Base-by-base conservation (phyloP, 1,140 invertebrate species). In the Doryteuthis pealeii region DNA sequence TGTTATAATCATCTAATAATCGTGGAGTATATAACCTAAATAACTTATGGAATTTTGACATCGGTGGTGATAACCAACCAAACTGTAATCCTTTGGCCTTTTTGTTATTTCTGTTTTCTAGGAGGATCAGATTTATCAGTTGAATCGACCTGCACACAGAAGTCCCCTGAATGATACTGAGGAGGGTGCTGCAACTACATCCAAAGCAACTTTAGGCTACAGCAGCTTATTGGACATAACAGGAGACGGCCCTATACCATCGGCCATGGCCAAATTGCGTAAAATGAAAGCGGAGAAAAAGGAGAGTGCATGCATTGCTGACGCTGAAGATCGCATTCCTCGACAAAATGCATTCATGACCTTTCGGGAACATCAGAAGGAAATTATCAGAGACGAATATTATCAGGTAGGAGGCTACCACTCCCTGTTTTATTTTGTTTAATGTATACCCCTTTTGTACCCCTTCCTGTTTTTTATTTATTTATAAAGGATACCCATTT, bases 301-400 rank as follows among this genome's bases (percentile, higher is more conserved):
- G 45, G 81, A 80, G 72, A 79, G 76, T 62, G 35, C 35, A 3
- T 5, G 35, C 35, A 6, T 62, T 22, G 54, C 12, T 12, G 54
- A 62, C 54, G 6, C 22, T 28, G 26, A 28, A 6, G 26, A 62
- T 5, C 18, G 6, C 5, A 22, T n/a, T 28, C 54, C 54, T 14
- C 26, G 22, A 28, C 18, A 62, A 15, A 85, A 86, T 82, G 84
- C 82, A 26, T 87, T 85, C 67, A 72, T 85, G 14, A 80, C 86
- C 81, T 86, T 85, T 74, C 84, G 81, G 76, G 79, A 84, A 49
- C 82, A 86, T 31, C 81, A 83, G 43, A 80, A 79, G 54, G 70
- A 80, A 12, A 67, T 73, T 35, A 78, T 87, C 33, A 79, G 83
- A 45, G 84, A 85, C 62, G 81, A 83, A 32, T 86, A 84, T 75